phyloP scores from a whole-genome alignment of 1,140 invertebrate genomes.

The Wasmannia auropunctata region DNA sequence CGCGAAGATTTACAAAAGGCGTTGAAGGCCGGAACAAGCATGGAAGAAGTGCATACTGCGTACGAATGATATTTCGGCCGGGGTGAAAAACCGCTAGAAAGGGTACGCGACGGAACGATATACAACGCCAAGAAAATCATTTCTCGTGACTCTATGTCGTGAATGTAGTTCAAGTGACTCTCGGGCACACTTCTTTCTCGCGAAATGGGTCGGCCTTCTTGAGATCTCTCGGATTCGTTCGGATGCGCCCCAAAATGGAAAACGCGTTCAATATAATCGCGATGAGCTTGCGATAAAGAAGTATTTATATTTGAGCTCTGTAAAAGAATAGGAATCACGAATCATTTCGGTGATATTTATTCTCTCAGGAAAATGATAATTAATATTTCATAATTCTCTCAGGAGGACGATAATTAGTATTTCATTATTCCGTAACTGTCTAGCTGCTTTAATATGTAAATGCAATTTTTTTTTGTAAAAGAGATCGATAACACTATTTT shows the following conservation, averaged over 20 bases:
- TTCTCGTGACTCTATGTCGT: conserved; percentile 51
- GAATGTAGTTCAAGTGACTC: conserved; percentile 66
- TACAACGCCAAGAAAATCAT: conserved; percentile 53
- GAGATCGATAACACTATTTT: neutral
- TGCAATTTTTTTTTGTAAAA: neutral
- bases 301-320: neutral
- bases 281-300: neutral
- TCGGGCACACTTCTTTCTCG: conserved; percentile 51
- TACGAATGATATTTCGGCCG: conserved; percentile 49
- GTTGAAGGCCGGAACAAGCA: neutral
- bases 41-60: conserved; percentile 13
- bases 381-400: neutral
- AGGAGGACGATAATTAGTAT: neutral
- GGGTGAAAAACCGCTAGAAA: neutral
- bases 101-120: neutral
- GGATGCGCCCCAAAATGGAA: conserved; percentile 54
- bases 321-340: neutral
- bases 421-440: neutral
- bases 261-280: conserved; percentile 37
- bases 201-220: conserved; percentile 66
- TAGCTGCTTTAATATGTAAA: neutral
- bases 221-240: conserved; percentile 63
- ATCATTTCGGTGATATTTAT: neutral
- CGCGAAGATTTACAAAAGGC: neutral
- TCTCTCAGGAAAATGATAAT: neutral